Percentiles rank a stretch among this genome's conserved stretches.
Evolutionary conservation across 2,797 vertebrate genomes (phyloP).

Genomic region (Helicolenus hilgendorfi): DNA sequence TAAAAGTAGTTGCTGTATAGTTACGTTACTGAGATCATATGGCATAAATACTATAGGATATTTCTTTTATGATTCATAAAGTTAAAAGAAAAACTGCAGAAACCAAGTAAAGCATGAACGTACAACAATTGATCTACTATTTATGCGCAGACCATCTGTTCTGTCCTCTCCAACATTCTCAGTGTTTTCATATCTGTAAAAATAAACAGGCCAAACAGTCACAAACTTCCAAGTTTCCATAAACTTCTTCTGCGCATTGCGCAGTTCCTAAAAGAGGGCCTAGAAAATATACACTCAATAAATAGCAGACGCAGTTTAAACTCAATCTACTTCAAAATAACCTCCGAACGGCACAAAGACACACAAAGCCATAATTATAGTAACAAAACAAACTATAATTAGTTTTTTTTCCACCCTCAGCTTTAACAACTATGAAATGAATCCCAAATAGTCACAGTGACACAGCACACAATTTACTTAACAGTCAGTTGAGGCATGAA

Average conservation of each 20-base stretch:
- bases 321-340: slow-evolving; percentile 1
- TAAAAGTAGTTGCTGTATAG: not conserved
- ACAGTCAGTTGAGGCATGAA: slow-evolving; percentile 17
- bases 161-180: not conserved
- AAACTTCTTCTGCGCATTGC: slow-evolving; percentile 22
- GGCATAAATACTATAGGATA: not conserved
- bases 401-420: not conserved
- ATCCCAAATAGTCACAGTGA: not conserved
- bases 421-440: slow-evolving; percentile 17
- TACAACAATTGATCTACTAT: not conserved
- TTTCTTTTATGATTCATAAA: not conserved
- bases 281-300: not conserved
- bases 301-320: slow-evolving; percentile 10
- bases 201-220: slow-evolving; percentile 26
- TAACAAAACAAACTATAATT: slow-evolving; percentile 38
- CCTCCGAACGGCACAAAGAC: not conserved
- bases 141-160: slow-evolving; percentile 32
- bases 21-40: not conserved
- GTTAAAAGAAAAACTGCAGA: not conserved
- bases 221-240: slow-evolving; percentile 32
- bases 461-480: not conserved
- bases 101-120: not conserved
- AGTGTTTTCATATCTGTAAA: slow-evolving; percentile 38
- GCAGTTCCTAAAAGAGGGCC: not conserved
- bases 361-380: slow-evolving; percentile 35